Percentiles rank a stretch among this genome's conserved stretches.
Conservation (phyloP, 2,888 invertebrate genomes). For the Chymomyza caudatula region DNA sequence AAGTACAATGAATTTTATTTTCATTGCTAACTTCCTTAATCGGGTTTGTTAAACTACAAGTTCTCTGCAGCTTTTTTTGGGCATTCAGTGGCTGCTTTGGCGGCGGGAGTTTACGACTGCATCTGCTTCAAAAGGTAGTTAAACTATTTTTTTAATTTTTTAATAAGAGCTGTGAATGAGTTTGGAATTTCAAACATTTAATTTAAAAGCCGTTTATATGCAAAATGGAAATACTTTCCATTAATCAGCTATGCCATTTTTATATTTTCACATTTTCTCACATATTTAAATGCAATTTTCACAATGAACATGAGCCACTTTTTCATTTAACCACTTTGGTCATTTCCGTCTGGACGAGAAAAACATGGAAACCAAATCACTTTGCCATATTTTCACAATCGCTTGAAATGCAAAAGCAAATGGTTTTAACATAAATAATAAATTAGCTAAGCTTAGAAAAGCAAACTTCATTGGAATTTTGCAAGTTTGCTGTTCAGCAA, state of each 20-base stretch:
- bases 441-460: constrained; percentile 16
- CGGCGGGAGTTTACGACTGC: too few species aligned
- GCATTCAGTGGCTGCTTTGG: too few species aligned
- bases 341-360: constrained; percentile 10
- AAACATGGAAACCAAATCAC: constrained; percentile 6
- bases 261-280: neutral
- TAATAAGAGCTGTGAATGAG: neutral
- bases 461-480: constrained; percentile 10
- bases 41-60: too few species aligned
- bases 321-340: constrained; percentile 4
- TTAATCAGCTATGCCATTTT: neutral
- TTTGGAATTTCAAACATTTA: neutral
- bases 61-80: too few species aligned
- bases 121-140: too few species aligned
- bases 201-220: neutral
- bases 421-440: constrained; percentile 48
- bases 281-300: constrained; percentile 40
- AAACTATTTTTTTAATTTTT: too few species aligned
- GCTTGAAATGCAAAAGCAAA: constrained; percentile 20
- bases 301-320: constrained; percentile 30
- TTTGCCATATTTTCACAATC: neutral
- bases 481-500: neutral
- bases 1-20: too few species aligned
- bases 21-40: too few species aligned
- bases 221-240: neutral